Evolutionary conservation across 2,888 invertebrate genomes (phyloP), one percentile per base, ranked within the genome.

Genomic region (Slavum lentiscoides): DNA sequence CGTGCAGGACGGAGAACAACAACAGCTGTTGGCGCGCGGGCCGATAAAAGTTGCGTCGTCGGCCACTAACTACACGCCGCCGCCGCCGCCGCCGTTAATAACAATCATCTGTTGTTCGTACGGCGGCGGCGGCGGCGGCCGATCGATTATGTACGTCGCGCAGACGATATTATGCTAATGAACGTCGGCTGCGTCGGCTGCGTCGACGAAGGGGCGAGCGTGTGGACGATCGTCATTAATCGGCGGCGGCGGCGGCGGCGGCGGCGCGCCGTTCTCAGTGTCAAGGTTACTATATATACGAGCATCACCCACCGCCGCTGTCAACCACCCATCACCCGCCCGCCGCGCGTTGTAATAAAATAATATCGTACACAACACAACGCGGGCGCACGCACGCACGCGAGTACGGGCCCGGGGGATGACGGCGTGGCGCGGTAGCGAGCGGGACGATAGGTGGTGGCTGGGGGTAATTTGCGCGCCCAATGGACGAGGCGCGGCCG

Each of bases 51-150:
- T 66, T 43, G 30, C 15, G 55, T 30, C 37, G 62, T 17, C 61
- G 49, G 15, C 49, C 19, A 15, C 74, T 74, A 74, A 66, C 66
- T 55, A 55, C 4, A 30, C 30, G 30, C 30, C 30, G 30, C 66
- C 13, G 55, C 19, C 6, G 19, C 55, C 30, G 30, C 66, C 13
- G 55, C 19, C 6, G 19, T 37, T 74, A 66, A 74, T 74, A 74
- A 74, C 74, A 75, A 75, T 75, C 75, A 75, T 75, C 75, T 75
- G 75, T 75, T 75, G 75, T 75, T 75, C 59, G 75, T 49, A 30
- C 30, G 30, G 30, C 30, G 30, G 30, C 30, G 30, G 30, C 30
- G 30, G 30, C 30, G 30, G 43, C 43, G 43, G 58, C 75, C 74
- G 66, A 75, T 75, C 74, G 74, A 75, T 75, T 61, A 61, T 59